Evolutionary conservation across 2,113 vertebrate genomes (phyloP).

Genomic region (Micromys minutus): DNA sequence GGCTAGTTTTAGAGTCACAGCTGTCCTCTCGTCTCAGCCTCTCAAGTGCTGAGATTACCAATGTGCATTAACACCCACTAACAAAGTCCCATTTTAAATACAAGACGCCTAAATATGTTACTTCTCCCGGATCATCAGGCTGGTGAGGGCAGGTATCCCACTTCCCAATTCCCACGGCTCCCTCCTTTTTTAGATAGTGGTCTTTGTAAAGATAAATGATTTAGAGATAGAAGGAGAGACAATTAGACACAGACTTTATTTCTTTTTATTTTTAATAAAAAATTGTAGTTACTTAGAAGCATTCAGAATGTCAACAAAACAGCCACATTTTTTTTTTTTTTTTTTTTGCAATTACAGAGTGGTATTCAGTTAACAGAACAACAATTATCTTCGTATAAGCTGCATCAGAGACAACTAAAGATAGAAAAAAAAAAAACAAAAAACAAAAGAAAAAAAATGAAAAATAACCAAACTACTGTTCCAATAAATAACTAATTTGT

Average conservation of each 20-base stretch:
- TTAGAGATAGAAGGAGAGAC: constrained; percentile 34
- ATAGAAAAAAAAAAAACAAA: too few species aligned
- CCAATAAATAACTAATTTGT: too few species aligned
- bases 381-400: too few species aligned
- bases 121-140: neutral
- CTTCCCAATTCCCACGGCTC: neutral
- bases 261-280: too few species aligned
- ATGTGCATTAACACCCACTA: neutral
- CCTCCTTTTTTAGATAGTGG: neutral
- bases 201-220: constrained; percentile 6
- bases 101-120: neutral
- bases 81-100: constrained; percentile 3
- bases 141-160: neutral
- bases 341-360: too few species aligned
- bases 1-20: neutral
- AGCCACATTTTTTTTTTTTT: too few species aligned
- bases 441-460: too few species aligned
- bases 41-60: neutral
- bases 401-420: too few species aligned
- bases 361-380: too few species aligned
- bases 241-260: constrained; percentile 10
- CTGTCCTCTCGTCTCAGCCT: neutral
- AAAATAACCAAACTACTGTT: too few species aligned
- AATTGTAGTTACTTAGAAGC: constrained; percentile 95
- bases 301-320: constrained; percentile 93